Conservation (phyloP, 2,888 invertebrate genomes). For the Drosophila ezoana region DNA sequence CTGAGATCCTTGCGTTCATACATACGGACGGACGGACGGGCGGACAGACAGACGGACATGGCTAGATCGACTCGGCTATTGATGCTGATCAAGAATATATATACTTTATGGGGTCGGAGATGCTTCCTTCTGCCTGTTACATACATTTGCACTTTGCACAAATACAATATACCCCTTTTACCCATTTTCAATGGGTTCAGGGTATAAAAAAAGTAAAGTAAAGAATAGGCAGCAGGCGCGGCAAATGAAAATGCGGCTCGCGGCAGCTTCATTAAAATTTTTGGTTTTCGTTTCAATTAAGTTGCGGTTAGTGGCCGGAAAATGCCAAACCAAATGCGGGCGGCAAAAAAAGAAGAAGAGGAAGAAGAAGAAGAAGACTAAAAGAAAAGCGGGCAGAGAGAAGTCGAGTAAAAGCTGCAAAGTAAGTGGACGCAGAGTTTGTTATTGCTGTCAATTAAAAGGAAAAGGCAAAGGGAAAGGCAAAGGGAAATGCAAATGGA, state of each 20-base stretch:
- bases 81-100: no score
- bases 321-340: conserved; percentile 61
- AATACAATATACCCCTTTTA: no score
- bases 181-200: no score
- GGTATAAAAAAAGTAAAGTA: conserved; percentile 1
- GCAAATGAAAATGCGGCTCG: conserved; percentile 51
- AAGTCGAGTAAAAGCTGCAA: background rate
- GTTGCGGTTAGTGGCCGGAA: conserved; percentile 72
- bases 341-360: conserved; percentile 20
- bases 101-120: no score
- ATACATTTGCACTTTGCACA: no score
- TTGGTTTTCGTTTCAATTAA: conserved; percentile 76
- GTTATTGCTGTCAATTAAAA: conserved; percentile 44
- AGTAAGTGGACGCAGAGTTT: conserved; percentile 24
- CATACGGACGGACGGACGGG: no score
- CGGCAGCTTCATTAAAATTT: conserved; percentile 72
- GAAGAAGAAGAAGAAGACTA: conserved; percentile 2
- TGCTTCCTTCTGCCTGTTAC: no score
- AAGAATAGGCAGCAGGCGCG: conserved; percentile 17
- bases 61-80: no score
- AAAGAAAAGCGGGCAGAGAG: background rate
- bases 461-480: no score
- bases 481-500: conserved; percentile 7
- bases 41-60: no score
- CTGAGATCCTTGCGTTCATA: no score